Evolutionary conservation across 2,888 invertebrate genomes (phyloP), one percentile per base, ranked within the genome.

Genomic region (Meliscaeva auricollis): DNA sequence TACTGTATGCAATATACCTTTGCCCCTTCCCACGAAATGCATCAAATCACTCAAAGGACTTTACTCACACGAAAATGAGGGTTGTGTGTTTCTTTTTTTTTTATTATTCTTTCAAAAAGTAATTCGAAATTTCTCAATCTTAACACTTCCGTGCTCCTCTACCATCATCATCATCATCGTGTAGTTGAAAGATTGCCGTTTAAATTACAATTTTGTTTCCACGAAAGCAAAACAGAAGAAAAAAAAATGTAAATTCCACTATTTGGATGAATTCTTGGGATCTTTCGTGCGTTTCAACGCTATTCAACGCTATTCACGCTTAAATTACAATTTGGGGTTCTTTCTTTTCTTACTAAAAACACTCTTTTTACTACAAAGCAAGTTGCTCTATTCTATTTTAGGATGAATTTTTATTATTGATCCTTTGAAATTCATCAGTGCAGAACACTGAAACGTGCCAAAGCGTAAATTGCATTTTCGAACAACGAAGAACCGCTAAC

Each of bases 391-490:
- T 44, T 70, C 41, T 58, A 62, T 70, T 11, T 72, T 17, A 30
- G 38, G 44, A 56, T 44, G 48, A 38, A 38, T 11, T 11, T 38
- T 11, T 38, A 52, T 8, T 66, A 52, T 74, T 69, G 66, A 75
- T 75, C 77, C 73, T 82, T 82, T 78, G 68, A 73, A 56, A 79
- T 38, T 30, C 79, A 79, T 52, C 79, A 56, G 56, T 56, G 83
- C 79, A 79, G 69, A 84, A 84, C 79, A 48, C 20, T 38, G 26
- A 78, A 64, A 84, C 83, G 83, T 84, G 83, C 83, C 41, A 84
- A 84, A 78, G 74, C 79, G 79, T 79, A 79, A 84, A 84, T 84
- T 84, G 78, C 74, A 70, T 84, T 83, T 74, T n/a, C n/a, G n/a
- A n/a, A n/a, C n/a, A n/a, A n/a, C 64, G 54, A 13, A 22, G 77